Conservation (phyloP, 2,113 vertebrate genomes). For the Hippocampus mohnikei region DNA sequence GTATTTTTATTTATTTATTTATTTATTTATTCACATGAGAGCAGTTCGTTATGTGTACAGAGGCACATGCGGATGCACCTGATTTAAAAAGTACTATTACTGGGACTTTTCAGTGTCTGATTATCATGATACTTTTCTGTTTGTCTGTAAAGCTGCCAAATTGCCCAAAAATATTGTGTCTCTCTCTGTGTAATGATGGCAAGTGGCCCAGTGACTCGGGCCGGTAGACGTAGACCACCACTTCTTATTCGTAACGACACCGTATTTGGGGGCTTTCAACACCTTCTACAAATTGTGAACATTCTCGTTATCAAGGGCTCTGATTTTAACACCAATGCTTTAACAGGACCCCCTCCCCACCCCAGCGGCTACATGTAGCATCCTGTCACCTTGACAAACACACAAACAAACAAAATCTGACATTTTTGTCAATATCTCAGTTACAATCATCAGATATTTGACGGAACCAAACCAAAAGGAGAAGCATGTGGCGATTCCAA, state of each 20-base stretch:
- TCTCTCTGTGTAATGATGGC: neutral
- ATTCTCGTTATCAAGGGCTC: conserved; percentile 43
- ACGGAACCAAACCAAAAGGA: neutral
- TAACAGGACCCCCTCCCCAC: conserved; percentile 17
- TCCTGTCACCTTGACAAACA: neutral
- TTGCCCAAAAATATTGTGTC: neutral
- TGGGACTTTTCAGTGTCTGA: neutral
- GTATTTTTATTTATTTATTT: neutral
- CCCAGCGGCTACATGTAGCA: conserved; percentile 58
- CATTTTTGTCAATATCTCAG: neutral
- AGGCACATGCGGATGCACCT: neutral
- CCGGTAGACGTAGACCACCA: neutral
- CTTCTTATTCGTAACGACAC: neutral
- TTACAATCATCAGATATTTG: neutral
- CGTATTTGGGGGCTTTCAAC: neutral
- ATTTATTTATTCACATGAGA: neutral
- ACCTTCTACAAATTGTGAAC: neutral
- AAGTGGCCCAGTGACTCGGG: neutral
- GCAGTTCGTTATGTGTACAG: neutral
- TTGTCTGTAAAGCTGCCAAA: neutral
- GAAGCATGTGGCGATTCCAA: neutral
- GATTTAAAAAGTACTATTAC: too few relatives aligned
- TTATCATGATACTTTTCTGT: neutral
- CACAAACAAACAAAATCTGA: neutral
- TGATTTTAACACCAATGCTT: conserved; percentile 28